Base-by-base conservation (phyloP, 2,888 invertebrate species). In the Bombylius discolor region DNA sequence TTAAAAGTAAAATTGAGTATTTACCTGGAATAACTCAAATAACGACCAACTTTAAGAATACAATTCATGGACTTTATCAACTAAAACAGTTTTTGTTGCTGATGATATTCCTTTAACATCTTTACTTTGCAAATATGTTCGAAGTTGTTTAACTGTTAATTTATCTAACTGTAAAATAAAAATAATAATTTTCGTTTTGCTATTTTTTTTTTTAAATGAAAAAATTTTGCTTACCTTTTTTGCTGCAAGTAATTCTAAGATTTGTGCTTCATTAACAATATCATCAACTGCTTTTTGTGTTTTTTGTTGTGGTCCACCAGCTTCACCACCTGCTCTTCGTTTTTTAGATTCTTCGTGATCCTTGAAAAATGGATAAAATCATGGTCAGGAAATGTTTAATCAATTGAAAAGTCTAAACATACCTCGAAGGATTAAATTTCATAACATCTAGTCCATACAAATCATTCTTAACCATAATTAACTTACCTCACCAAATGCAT, bases 401-500 rank as follows among this genome's bases (percentile, higher is more conserved):
- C 39, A 42, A 42, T 42, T 42, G 4, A 42, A 42, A 23, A 23
- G 23, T 1, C 23, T n/a, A n/a, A n/a, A n/a, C n/a, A n/a, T n/a
- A n/a, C n/a, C n/a, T n/a, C 23, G 23, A 23, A 23, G 23, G 23
- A 3, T 23, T 23, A 23, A 23, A 23, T 23, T 23, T 23, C 23
- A 23, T 23, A 3, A 23, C 23, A 23, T 23, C 23, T 3, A 23
- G 23, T 23, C 1, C 23, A 23, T 23, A 23, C n/a, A n/a, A n/a
- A n/a, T n/a, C n/a, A n/a, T n/a, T n/a, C n/a, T n/a, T n/a, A n/a
- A n/a, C n/a, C n/a, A n/a, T 11, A 5, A 11, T 42, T 42, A 11
- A 42, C 12, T 42, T 52, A 57, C 57, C 49, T 54, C 45, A 0
- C 62, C 69, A 58, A 71, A 71, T 11, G 67, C 53, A 11, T 61